phyloP scores from a whole-genome alignment of 92 coral and sea anemone species.

The Muricea muricata region DNA sequence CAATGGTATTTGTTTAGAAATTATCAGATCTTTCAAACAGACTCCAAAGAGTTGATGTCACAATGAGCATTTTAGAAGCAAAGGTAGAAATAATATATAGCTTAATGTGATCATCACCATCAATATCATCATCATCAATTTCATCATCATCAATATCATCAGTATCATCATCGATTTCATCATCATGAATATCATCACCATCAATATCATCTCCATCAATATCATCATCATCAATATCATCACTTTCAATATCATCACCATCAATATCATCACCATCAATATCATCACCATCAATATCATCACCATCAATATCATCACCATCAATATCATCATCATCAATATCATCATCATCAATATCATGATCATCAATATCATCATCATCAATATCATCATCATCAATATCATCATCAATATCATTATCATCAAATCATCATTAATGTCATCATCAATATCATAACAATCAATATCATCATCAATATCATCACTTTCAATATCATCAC shows the following conservation, averaged over 20 bases:
- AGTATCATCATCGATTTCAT: slow-evolving; percentile 29
- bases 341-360: not conserved
- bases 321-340: not conserved
- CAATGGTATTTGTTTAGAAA: slow-evolving; percentile 74
- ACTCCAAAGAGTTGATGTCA: slow-evolving; percentile 94
- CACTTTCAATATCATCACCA: not conserved
- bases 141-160: not conserved
- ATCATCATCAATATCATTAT: not conserved
- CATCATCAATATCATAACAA: not conserved
- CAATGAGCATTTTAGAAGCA: slow-evolving; percentile 96
- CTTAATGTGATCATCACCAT: not conserved
- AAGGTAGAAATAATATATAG: slow-evolving; percentile 63
- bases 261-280: slow-evolving; percentile 38
- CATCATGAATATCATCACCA: not conserved
- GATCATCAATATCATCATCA: not conserved
- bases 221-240: not conserved
- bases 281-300: not conserved
- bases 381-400: not conserved
- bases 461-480: slow-evolving; percentile 33
- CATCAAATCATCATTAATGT: not conserved
- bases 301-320: not conserved
- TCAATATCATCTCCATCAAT: not conserved
- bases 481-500: not conserved
- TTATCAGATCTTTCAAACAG: slow-evolving; percentile 87
- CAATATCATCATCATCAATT: not conserved